phyloP scores from a whole-genome alignment of 2,113 vertebrate genomes.

The Psettodes erumei region DNA sequence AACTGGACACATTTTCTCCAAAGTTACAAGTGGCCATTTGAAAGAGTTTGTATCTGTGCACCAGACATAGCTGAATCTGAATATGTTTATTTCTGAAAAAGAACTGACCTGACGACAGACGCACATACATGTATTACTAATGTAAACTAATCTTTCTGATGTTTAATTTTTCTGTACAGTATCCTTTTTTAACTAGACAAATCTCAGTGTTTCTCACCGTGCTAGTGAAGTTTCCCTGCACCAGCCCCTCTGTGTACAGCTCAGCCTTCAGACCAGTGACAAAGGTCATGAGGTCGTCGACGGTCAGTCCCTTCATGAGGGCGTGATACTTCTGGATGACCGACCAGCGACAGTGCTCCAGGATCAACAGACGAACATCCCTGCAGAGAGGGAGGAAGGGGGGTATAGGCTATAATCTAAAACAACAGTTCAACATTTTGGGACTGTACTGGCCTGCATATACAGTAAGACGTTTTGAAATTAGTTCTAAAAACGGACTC shows the following conservation, averaged over 20 bases:
- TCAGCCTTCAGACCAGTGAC: conserved; percentile 88
- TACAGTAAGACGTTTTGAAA: no score
- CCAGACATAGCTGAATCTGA: no score
- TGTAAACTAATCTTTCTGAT: no score
- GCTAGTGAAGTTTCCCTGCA: conserved; percentile 94
- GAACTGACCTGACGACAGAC: no score
- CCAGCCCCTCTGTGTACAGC: conserved; percentile 91
- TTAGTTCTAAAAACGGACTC: neutral
- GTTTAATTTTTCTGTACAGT: neutral
- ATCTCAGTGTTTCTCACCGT: conserved; percentile 78
- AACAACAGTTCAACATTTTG: no score
- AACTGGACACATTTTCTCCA: no score
- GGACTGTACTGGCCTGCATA: no score
- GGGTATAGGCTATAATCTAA: no score
- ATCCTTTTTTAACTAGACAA: neutral
- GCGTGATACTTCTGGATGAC: conserved; percentile 92
- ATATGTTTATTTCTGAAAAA: no score
- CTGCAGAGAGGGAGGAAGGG: conserved; percentile 64
- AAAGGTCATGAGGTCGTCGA: conserved; percentile 87
- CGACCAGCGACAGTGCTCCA: conserved; percentile 94
- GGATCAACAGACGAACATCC: conserved; percentile 91
- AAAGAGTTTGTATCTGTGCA: no score
- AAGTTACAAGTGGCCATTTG: no score
- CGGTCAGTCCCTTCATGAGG: conserved; percentile 86
- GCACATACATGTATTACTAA: no score